phyloP scores from a whole-genome alignment of 2,888 invertebrate genomes.

The Bombyx huttoni region DNA sequence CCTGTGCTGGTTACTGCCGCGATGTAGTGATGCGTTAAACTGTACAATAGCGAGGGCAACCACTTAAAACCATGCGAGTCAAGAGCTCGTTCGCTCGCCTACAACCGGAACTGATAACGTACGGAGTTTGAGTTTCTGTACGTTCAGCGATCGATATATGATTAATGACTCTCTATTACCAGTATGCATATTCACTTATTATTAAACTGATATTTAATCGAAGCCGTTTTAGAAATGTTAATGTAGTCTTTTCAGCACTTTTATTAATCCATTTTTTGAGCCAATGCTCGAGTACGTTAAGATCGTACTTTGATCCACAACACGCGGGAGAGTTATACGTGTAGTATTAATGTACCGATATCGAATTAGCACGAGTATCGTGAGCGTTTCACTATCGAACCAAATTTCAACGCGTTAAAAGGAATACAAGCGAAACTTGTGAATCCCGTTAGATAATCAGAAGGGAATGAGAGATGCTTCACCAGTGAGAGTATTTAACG shows the following conservation, averaged over 20 bases:
- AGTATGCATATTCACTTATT: background rate
- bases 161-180: background rate
- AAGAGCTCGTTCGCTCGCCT: too few relatives aligned
- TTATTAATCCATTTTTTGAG: background rate
- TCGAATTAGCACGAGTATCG: too few relatives aligned
- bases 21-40: too few relatives aligned
- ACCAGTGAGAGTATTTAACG: background rate
- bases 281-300: background rate
- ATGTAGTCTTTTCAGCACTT: background rate
- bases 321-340: background rate
- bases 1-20: too few relatives aligned
- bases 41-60: too few relatives aligned
- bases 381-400: too few relatives aligned
- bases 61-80: too few relatives aligned
- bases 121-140: too few relatives aligned
- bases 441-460: too few relatives aligned
- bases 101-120: too few relatives aligned
- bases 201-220: background rate
- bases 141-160: background rate
- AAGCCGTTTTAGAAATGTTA: background rate
- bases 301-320: background rate
- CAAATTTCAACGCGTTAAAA: too few relatives aligned
- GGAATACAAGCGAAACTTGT: too few relatives aligned
- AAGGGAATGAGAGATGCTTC: background rate
- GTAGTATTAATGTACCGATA: background rate